Evolutionary conservation across 1,140 invertebrate species (phyloP).

Genomic region (Hyles euphorbiae): DNA sequence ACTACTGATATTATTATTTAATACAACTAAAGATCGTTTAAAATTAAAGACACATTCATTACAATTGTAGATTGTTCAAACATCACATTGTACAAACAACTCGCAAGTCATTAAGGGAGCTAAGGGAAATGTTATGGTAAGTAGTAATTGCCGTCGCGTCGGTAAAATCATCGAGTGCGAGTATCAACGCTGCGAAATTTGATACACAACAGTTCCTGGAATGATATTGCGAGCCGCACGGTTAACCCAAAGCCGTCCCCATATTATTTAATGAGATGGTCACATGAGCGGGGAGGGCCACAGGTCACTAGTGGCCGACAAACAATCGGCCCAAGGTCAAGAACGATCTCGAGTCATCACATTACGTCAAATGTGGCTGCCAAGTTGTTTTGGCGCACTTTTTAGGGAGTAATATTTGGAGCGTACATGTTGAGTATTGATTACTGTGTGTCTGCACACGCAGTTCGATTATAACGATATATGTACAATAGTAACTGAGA

Average conservation of each 20-base stretch:
- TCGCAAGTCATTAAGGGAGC: too few relatives aligned
- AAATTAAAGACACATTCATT: too few relatives aligned
- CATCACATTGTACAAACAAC: too few relatives aligned
- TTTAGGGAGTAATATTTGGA: background rate
- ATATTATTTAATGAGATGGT: constrained; percentile 9
- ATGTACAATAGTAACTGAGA: background rate
- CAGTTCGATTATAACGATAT: background rate
- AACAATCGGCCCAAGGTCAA: constrained; percentile 42
- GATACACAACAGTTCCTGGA: constrained; percentile 17
- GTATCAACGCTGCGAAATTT: constrained; percentile 6
- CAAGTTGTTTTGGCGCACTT: background rate
- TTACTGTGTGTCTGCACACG: background rate
- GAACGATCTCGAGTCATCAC: constrained; percentile 20
- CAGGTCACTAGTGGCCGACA: constrained; percentile 29
- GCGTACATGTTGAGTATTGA: too few relatives aligned
- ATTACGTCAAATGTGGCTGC: constrained; percentile 1
- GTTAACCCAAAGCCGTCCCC: background rate
- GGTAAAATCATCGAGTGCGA: too few relatives aligned
- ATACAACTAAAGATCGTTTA: too few relatives aligned
- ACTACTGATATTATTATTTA: too few relatives aligned
- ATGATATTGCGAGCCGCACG: constrained; percentile 9
- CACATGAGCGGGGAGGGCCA: constrained; percentile 21
- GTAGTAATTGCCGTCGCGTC: too few relatives aligned
- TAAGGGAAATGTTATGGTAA: too few relatives aligned
- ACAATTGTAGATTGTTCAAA: too few relatives aligned